A percentile compares a stretch with the other conserved stretches of the same genome.
Evolutionary conservation across 2,113 vertebrate genomes (phyloP).

Genomic region (Chamaea fasciata): DNA sequence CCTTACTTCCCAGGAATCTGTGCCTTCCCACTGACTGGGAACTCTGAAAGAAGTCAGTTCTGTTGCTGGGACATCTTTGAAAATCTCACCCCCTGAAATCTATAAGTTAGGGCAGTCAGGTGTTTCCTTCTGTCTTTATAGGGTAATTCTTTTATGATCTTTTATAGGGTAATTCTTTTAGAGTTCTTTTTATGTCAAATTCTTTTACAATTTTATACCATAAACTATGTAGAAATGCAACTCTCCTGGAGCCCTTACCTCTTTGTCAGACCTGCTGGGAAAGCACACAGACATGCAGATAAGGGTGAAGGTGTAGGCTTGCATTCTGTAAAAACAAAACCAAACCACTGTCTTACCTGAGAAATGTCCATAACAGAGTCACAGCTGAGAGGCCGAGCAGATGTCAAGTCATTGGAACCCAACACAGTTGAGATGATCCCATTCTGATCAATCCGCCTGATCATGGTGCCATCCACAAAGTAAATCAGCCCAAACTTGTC

Average conservation of each 20-base stretch:
- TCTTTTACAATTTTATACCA: not conserved
- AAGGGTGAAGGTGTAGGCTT: not conserved
- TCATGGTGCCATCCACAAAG: conserved; percentile 98
- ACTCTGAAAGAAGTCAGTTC: not conserved
- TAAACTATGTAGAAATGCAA: not conserved
- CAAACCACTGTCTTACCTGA: conserved; percentile 74
- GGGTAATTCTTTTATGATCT: not conserved
- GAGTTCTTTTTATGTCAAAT: too few relatives aligned
- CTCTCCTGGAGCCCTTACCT: not conserved
- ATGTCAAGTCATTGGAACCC: conserved; percentile 96
- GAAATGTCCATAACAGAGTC: conserved; percentile 98
- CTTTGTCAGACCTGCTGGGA: not conserved
- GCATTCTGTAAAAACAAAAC: not conserved
- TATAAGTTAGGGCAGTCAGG: not conserved
- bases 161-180: not conserved
- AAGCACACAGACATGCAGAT: not conserved
- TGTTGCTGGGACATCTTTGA: not conserved
- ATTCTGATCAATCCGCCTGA: conserved; percentile 93
- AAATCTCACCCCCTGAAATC: not conserved
- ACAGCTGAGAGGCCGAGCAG: conserved; percentile 93
- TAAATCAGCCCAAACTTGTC: conserved; percentile 95
- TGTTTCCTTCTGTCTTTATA: not conserved
- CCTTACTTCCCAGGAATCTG: not conserved
- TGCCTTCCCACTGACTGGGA: not conserved
- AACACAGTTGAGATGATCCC: conserved; percentile 95